Evolutionary conservation across 2,888 invertebrate genomes (phyloP), one percentile per base, ranked within the genome.

Genomic region (Apamea epomidion): DNA sequence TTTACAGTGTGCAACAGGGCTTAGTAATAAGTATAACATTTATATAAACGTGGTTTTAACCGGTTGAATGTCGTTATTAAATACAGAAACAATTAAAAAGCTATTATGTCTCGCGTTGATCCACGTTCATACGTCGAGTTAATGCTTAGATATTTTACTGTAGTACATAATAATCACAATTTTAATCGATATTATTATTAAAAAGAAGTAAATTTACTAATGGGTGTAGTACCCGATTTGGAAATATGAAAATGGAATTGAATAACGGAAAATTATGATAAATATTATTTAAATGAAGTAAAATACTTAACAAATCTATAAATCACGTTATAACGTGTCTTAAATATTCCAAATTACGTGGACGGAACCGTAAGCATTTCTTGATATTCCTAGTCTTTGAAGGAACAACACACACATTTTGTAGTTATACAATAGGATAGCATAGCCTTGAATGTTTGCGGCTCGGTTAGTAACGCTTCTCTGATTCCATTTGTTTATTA

Each of bases 1-100:
- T 85, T 85, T 85, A 88, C 25, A 16, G 62, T 80, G 10, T 88
- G 84, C 75, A 58, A 48, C 84, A 75, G 88, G 84, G 81, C 72
- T 67, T 75, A 85, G 51, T 18, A 10, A 42, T 70, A 83, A 73
- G 83, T 71, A 8, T 73, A 83, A 70, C 65, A 18, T 74, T 87
- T 76, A 73, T 84, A 74, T 67, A 48, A 71, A 75, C 71, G 32
- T 87, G 65, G 67, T 79, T 87, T 69, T 75, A 58, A 58, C 58
- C 12, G 10, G 25, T 25, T 10, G 1, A 5, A 60, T 60, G 14
- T n/a, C 58, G 12, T n/a, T n/a, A 60, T n/a, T 60, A n/a, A n/a
- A n/a, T n/a, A 60, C 58, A 60, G 58, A 60, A 58, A 58, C 58
- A 25, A n/a, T 60, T 60, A 12, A 60, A 60, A n/a, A 60, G 12